Evolutionary conservation across 2,797 vertebrate species (phyloP), one percentile per base, ranked within the genome.

Genomic region (Telmatherina bonti): DNA sequence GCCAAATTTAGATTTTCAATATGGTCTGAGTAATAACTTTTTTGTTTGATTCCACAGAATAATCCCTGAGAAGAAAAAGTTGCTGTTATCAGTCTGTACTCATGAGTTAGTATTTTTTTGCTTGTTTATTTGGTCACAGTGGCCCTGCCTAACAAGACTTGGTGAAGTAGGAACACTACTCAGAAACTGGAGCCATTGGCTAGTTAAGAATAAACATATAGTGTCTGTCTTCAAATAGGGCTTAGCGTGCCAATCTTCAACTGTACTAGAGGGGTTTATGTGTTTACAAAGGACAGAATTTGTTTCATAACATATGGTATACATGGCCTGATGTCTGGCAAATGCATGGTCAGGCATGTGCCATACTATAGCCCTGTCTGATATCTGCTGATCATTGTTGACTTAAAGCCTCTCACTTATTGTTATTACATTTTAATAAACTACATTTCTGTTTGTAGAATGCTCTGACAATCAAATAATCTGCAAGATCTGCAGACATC

Each of bases 401-500:
- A 49, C n/a, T 49, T 24, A 49, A 49, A 51, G 22, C 22, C 4
- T 51, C 49, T 26, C 11, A 26, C 24, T 51, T 26, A 51, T 22
- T 49, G 9, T 12, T n/a, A 22, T 11, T n/a, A 11, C 20, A 24
- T 51, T 51, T 13, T 15, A 51, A 51, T 13, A 15, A 49, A 45
- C 41, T 9, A 20, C 8, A 43, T 24, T 49, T 38, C 15, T 26
- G 24, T 38, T 27, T 38, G 33, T 15, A 15, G 33, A 58, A 6
- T 36, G 20, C n/a, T 69, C 22, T 20, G 41, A 33, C 7, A 47
- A 16, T 41, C 13, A 55, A 55, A 60, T 5, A 33, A 16, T 22
- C 63, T 43, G 60, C 38, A 74, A 64, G 36, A 62, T 47, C 41
- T 36, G 20, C 5, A 8, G 45, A 60, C 24, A 51, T 79, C 26